phyloP scores from a whole-genome alignment of 2,797 vertebrate species.

The Steatocranus sp. region DNA sequence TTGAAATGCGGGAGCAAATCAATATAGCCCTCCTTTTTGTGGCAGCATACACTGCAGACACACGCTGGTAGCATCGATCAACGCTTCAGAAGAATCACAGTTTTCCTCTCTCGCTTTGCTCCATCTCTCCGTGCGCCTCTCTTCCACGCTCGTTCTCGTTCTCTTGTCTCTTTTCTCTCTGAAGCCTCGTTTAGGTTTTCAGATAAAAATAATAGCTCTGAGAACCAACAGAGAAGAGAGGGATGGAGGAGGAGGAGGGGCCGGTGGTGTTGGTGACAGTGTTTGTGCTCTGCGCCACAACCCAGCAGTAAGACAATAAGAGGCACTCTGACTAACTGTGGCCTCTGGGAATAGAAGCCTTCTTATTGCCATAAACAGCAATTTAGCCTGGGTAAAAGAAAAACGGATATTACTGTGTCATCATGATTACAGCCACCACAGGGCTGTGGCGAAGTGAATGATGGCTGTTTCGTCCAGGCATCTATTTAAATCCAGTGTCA shows the following conservation, averaged over 20 bases:
- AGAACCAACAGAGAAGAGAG: constrained; percentile 45
- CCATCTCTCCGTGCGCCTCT: constrained; percentile 21
- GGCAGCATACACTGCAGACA: constrained; percentile 55
- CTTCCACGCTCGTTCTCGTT: neutral
- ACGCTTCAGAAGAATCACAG: constrained; percentile 66
- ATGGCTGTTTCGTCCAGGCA: constrained; percentile 32
- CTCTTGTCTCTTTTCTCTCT: constrained; percentile 40
- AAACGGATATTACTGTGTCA: constrained; percentile 56
- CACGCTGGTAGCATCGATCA: constrained; percentile 70
- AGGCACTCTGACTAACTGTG: constrained; percentile 55
- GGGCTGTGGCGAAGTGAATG: constrained; percentile 43
- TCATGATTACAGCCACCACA: constrained; percentile 58
- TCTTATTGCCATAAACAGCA: constrained; percentile 66
- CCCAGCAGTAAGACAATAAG: constrained; percentile 61
- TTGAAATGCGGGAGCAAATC: constrained; percentile 64
- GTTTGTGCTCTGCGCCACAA: constrained; percentile 56
- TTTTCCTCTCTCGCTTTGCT: constrained; percentile 48
- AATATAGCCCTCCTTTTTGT: constrained; percentile 59
- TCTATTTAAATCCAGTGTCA: constrained; percentile 46
- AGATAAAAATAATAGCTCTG: constrained; percentile 72
- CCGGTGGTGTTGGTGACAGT: constrained; percentile 44
- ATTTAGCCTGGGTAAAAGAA: constrained; percentile 53
- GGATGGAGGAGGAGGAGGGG: neutral
- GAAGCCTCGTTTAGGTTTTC: constrained; percentile 53
- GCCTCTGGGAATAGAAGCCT: constrained; percentile 61